These are phyloP conservation scores for Lypha dubia DNA, from an alignment of 2,888 invertebrate genomes.

Conservation along the genomic window DNA sequence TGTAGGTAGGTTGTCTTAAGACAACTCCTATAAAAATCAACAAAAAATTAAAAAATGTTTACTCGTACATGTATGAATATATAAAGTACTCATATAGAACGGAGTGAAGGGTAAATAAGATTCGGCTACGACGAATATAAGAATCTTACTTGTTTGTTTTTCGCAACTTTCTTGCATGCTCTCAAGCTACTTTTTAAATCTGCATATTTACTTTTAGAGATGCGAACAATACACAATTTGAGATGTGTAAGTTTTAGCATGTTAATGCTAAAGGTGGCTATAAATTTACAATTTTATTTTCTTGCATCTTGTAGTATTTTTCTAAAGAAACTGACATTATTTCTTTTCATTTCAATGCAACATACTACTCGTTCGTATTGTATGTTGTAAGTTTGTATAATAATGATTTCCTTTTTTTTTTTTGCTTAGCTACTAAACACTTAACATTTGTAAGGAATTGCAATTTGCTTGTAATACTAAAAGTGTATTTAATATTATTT, in stretches of 20 bases:
- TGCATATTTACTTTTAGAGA: background rate
- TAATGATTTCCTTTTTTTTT: too few relatives aligned
- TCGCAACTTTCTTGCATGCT: background rate
- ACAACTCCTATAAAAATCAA: too few relatives aligned
- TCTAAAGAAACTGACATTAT: constrained; percentile 19
- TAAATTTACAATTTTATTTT: constrained; percentile 62
- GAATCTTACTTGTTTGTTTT: background rate
- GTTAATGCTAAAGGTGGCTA: constrained; percentile 47
- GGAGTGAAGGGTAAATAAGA: too few relatives aligned
- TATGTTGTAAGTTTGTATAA: background rate
- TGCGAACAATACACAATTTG: constrained; percentile 20
- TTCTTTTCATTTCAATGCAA: background rate
- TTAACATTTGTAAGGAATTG: constrained; percentile 68
- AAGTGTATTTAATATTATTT: constrained; percentile 62
- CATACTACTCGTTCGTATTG: too few relatives aligned
- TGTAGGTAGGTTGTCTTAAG: too few relatives aligned
- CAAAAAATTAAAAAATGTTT: too few relatives aligned
- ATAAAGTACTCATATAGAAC: too few relatives aligned
- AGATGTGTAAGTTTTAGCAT: constrained; percentile 24
- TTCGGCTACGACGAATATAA: too few relatives aligned
- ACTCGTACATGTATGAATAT: too few relatives aligned
- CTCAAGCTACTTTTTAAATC: background rate
- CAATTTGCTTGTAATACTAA: constrained; percentile 63
- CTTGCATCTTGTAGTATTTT: constrained; percentile 23
- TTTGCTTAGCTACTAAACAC: constrained; percentile 55